These are phyloP conservation scores for Conops quadrifasciatus DNA, from an alignment of 2,888 invertebrate genomes.

Conservation along the genomic window DNA sequence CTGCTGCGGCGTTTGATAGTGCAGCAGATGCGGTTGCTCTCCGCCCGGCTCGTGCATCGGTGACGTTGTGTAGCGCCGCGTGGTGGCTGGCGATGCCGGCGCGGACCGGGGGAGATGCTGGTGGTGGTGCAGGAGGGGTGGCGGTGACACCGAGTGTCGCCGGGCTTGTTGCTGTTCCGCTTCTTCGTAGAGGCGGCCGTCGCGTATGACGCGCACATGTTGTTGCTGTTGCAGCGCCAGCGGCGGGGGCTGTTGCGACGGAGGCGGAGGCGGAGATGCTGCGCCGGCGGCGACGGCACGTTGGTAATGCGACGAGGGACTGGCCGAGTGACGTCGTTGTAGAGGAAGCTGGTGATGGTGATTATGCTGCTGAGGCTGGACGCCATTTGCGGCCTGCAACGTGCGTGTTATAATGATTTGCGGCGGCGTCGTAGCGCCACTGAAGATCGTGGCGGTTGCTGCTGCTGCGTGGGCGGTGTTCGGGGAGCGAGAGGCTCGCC, in stretches of 20 bases:
- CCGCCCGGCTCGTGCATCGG: conserved; percentile 30
- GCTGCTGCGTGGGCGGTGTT: background rate
- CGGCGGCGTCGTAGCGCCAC: conserved; percentile 42
- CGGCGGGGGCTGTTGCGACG: conserved; percentile 44
- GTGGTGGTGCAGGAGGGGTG: conserved; percentile 34
- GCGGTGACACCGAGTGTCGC: conserved; percentile 33
- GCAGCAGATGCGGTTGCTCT: conserved; percentile 37
- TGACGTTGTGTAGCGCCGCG: conserved; percentile 50
- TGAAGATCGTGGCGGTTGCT: conserved; percentile 16
- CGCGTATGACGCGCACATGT: conserved; percentile 65
- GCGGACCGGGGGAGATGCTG: conserved; percentile 37
- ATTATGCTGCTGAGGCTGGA: conserved; percentile 42
- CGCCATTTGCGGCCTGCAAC: conserved; percentile 38
- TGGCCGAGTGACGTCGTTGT: conserved; percentile 56
- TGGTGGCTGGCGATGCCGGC: conserved; percentile 47
- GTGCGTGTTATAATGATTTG: conserved; percentile 62
- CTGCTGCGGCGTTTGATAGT: conserved; percentile 38
- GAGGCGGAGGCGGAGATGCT: conserved; percentile 35
- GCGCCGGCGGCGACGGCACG: conserved; percentile 37
- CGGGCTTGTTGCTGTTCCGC: conserved; percentile 39
- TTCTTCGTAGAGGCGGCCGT: conserved; percentile 64
- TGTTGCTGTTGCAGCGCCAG: conserved; percentile 47
- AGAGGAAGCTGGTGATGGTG: conserved; percentile 39
- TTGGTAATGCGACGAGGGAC: conserved; percentile 58
- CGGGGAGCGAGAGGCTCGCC: conserved; percentile 37